Evolutionary conservation across 2,888 invertebrate species (phyloP), one percentile per base, ranked within the genome.

Genomic region (Augochlorella aurata): DNA sequence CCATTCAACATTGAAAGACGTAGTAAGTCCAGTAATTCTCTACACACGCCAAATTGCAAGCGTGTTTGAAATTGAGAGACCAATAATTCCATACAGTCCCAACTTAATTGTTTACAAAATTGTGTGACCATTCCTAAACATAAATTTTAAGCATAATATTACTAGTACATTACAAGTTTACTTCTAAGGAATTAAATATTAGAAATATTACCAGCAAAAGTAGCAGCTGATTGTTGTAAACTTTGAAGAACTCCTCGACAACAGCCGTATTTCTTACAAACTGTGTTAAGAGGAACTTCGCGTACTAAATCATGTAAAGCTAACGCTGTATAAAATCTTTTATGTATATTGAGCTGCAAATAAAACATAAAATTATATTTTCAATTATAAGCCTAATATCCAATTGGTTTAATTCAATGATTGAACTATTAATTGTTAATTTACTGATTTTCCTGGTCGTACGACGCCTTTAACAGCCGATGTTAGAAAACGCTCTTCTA

Each of bases 11-110:
- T 95, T 0, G 97, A 95, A 65, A 99, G 94, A 87, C 97, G 96
- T 95, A 98, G 97, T 75, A 99, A 94, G 92, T 99, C 99, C 84
- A 99, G 95, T 61, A 99, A 94, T 92, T 99, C 99, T 38, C 97
- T 95, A 91, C 98, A 97, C 67, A 99, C 97, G 16, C 99, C 99
- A 93, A 99, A 99, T 90, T 98, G 97, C 63, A 99, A 95, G 21
- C 99, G 96, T 90, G 97, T 97, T 94, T 99, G 98, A 93, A 99
- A 99, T 94, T 99, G 98, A 0, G 97, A 96, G 63, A 99, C 95
- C 61, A 99, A 94, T 85, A 98, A 94, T 93, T 98, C 97, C 90
- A 99, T 95, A 92, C 97, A 97, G 85, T 95, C 96, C 99, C 99
- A 99, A 44, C 98, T 98, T 16, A 99, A 94, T 74, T 98, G 97